Evolutionary conservation across 2,888 invertebrate genomes (phyloP), one percentile per base, ranked within the genome.

Genomic region (Tenthredo livida): DNA sequence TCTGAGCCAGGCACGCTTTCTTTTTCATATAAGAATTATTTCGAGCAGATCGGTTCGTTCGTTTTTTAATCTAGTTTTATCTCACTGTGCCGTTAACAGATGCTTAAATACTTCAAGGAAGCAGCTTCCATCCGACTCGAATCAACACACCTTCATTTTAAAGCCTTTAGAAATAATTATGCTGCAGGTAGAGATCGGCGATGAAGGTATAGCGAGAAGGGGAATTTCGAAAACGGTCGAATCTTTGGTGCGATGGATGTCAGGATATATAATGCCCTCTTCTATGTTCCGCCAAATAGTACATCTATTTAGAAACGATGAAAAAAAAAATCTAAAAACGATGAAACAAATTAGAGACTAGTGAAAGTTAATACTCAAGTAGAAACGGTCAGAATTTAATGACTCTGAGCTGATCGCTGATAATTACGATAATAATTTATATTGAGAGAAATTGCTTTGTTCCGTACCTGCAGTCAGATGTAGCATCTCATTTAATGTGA

Each of bases 391-490:
- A 73, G 43, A 73, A 73, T 73, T 43, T 73, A 73, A 73, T 73
- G 12, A 73, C 21, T 73, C 21, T 1, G 15, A 73, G 43, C 40
- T 43, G 43, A 73, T 73, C 40, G 40, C 15, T 43, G 72, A 73
- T 73, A 40, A 73, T 73, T 73, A 73, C 43, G n/a, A 73, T 43
- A 73, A 73, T 73, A 73, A 73, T 73, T 37, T 12, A 21, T 43
- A 73, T 43, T n/a, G n/a, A 43, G 72, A 73, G 72, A 73, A 73
- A 73, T 73, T 73, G 21, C 72, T 73, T 73, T 73, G 40, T 73
- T 73, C 43, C 43, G 72, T 43, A 21, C 15, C n/a, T n/a, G n/a
- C 43, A 40, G 72, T 21, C 72, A 21, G 37, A 43, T n/a, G 15
- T 43, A 40, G 7, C 72, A 21, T 43, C 12, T 43, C 5, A 10